These are phyloP conservation scores for Eretmocerus hayati DNA, from an alignment of 2,888 invertebrate species.

Conservation along the genomic window DNA sequence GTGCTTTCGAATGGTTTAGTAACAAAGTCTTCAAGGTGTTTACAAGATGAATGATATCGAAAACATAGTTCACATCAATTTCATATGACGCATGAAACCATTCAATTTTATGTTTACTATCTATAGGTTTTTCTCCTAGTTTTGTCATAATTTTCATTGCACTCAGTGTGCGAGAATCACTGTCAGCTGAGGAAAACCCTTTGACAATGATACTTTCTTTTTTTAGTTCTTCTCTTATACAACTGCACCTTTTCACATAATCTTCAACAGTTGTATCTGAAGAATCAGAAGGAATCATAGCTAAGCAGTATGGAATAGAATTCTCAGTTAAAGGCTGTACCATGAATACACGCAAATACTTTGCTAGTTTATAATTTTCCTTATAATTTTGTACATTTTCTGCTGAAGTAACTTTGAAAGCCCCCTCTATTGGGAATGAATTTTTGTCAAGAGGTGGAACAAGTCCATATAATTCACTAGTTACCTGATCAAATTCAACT, in stretches of 20 bases:
- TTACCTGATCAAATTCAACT: conserved; percentile 21
- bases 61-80: not conserved
- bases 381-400: conserved; percentile 21
- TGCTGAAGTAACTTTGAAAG: conserved; percentile 23
- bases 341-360: conserved; percentile 25
- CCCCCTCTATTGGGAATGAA: conserved; percentile 19
- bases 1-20: not conserved
- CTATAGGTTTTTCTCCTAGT: conserved; percentile 17
- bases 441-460: conserved; percentile 20
- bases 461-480: conserved; percentile 28
- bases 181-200: conserved; percentile 16
- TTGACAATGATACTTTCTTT: conserved; percentile 22
- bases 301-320: conserved; percentile 27
- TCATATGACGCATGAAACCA: not conserved
- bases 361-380: conserved; percentile 14
- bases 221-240: conserved; percentile 18
- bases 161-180: conserved; percentile 28
- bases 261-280: conserved; percentile 25
- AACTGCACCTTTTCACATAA: conserved; percentile 24
- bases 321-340: conserved; percentile 23
- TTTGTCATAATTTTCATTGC: conserved; percentile 25
- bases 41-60: not conserved
- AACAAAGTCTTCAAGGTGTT: not conserved
- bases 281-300: conserved; percentile 28
- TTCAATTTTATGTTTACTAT: not conserved